phyloP scores from a whole-genome alignment of 2,888 invertebrate genomes.

The Meiosimyza decipiens region DNA sequence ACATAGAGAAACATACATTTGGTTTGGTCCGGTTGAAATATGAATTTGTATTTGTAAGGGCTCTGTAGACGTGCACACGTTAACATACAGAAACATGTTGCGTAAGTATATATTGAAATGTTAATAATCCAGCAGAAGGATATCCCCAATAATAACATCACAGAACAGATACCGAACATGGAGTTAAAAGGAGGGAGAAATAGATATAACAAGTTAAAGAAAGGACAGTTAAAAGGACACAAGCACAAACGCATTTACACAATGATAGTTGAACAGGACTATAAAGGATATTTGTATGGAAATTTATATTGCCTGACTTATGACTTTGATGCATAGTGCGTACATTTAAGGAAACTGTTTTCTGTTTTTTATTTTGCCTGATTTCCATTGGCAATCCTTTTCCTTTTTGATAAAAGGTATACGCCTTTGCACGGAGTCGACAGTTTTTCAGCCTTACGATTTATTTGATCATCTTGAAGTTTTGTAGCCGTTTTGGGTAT shows the following conservation, averaged over 20 bases:
- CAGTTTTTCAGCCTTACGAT: too few relatives aligned
- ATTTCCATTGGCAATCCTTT: too few relatives aligned
- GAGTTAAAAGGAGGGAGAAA: neutral
- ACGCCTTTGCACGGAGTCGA: too few relatives aligned
- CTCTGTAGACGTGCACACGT: neutral
- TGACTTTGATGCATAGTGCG: constrained; percentile 54
- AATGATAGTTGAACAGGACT: constrained; percentile 38
- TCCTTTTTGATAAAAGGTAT: too few relatives aligned
- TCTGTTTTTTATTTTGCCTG: constrained; percentile 20
- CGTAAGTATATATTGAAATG: constrained; percentile 59
- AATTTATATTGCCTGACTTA: constrained; percentile 58
- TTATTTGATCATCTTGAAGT: too few relatives aligned
- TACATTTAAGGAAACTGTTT: constrained; percentile 41
- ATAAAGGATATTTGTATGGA: constrained; percentile 58
- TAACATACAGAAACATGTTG: constrained; percentile 11
- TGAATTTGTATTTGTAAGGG: constrained; percentile 43
- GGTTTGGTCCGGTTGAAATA: constrained; percentile 42
- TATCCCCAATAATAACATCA: constrained; percentile 42
- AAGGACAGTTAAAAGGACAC: constrained; percentile 45
- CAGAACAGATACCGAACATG: neutral
- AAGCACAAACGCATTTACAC: constrained; percentile 45
- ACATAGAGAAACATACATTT: constrained; percentile 16
- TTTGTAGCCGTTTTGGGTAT: too few relatives aligned
- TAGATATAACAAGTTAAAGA: neutral
- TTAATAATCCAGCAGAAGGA: constrained; percentile 60